phyloP scores from a whole-genome alignment of 1,140 invertebrate species.

The Apolygus lucorum region DNA sequence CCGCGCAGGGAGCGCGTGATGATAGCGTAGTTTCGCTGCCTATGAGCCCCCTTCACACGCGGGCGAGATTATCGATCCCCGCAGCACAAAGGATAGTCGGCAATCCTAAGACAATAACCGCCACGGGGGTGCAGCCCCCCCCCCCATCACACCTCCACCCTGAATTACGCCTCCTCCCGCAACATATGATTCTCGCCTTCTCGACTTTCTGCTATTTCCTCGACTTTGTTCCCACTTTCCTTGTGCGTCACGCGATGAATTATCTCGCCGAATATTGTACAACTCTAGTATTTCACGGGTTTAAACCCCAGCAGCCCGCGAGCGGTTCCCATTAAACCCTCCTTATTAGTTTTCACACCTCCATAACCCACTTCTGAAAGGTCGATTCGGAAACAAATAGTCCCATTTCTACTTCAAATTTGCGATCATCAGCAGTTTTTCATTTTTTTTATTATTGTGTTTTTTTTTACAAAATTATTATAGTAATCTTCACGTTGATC shows the following conservation, averaged over 20 bases:
- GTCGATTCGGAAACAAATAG: too few species aligned
- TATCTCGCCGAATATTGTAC: too few species aligned
- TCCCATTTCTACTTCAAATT: too few species aligned
- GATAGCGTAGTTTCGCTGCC: not conserved
- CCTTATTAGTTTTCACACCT: too few species aligned
- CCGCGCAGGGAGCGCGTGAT: not conserved
- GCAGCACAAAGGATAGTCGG: not conserved
- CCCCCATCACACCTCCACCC: not conserved
- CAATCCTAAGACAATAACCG: not conserved
- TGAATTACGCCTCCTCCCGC: not conserved
- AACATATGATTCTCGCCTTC: not conserved
- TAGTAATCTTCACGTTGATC: too few species aligned
- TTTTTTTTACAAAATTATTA: too few species aligned
- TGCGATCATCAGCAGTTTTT: too few species aligned
- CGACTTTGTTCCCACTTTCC: not conserved
- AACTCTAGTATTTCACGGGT: too few species aligned
- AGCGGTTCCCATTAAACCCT: too few species aligned
- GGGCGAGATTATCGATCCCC: not conserved
- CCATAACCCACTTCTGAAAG: too few species aligned
- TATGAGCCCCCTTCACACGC: not conserved
- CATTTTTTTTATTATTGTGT: too few species aligned
- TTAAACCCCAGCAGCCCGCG: too few species aligned
- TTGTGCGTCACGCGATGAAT: not conserved
- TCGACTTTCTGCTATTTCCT: not conserved
- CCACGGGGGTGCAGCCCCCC: not conserved